Evolutionary conservation across 2,113 vertebrate species (phyloP).

Genomic region (Acanthisitta chloris): DNA sequence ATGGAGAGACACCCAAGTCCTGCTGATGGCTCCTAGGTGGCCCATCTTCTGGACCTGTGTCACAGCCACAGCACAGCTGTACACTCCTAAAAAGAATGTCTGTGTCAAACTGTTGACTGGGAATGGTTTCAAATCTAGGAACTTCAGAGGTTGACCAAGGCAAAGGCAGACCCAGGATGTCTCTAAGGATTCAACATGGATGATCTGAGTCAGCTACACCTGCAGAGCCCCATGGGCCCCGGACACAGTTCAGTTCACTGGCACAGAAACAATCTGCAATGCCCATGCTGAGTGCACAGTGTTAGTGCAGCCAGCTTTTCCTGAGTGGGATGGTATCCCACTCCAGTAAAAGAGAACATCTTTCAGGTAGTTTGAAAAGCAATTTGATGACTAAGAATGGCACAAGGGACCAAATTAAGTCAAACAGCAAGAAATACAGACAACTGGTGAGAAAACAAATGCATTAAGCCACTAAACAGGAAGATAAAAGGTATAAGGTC

Average conservation of each 20-base stretch:
- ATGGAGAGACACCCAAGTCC: neutral
- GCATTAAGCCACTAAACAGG: neutral
- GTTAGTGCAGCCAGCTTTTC: neutral
- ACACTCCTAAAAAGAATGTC: fast-evolving
- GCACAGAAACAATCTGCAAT: neutral
- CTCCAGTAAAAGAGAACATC: neutral
- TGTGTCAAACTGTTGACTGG: fast-evolving
- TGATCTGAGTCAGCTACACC: neutral
- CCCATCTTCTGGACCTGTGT: neutral
- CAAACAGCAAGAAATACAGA: neutral
- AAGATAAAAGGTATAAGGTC: neutral
- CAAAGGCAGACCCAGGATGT: neutral
- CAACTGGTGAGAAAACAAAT: neutral
- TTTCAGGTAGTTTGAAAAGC: neutral
- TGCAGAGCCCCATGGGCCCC: neutral
- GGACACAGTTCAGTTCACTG: neutral
- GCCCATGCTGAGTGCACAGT: fast-evolving
- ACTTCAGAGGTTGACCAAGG: neutral
- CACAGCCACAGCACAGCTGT: neutral
- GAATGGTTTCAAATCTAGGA: neutral
- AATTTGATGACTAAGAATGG: neutral
- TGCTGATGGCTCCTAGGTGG: fast-evolving
- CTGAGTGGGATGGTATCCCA: neutral
- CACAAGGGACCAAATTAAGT: neutral
- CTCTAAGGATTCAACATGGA: neutral